Conservation (phyloP, 2,888 invertebrate genomes). For the Capitulum mitella region DNA sequence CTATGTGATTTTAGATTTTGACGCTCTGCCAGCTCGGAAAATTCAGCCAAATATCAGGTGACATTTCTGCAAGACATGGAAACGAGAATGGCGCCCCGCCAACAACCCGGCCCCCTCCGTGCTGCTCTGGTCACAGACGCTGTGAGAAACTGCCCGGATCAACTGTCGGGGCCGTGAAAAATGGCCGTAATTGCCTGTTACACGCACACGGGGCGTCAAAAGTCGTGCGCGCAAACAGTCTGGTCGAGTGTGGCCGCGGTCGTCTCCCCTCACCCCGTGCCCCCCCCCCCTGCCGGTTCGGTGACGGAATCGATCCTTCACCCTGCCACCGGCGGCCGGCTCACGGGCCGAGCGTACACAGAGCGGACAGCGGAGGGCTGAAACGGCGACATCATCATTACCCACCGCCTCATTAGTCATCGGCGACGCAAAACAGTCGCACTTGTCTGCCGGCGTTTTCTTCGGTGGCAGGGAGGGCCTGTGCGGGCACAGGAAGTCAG, state of each 20-base stretch:
- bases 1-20: no score
- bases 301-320: neutral
- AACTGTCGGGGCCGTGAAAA: neutral
- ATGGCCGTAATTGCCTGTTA: neutral
- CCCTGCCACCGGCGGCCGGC: neutral
- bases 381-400: neutral
- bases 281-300: neutral
- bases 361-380: neutral
- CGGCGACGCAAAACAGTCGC: no score
- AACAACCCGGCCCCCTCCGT: neutral
- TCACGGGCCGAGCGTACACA: neutral
- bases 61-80: no score
- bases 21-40: no score
- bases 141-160: neutral
- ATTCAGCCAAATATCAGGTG: no score
- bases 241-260: neutral
- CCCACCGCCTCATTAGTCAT: neutral
- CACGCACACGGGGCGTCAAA: neutral
- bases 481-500: no score
- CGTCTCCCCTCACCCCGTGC: neutral
- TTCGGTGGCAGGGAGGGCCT: no score
- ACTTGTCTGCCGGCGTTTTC: no score
- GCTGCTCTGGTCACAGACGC: neutral
- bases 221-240: neutral
- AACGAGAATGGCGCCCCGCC: no score